These are phyloP conservation scores for Astatotilapia flaviijosephi DNA, from an alignment of 2,113 vertebrate species.

Conservation along the genomic window DNA sequence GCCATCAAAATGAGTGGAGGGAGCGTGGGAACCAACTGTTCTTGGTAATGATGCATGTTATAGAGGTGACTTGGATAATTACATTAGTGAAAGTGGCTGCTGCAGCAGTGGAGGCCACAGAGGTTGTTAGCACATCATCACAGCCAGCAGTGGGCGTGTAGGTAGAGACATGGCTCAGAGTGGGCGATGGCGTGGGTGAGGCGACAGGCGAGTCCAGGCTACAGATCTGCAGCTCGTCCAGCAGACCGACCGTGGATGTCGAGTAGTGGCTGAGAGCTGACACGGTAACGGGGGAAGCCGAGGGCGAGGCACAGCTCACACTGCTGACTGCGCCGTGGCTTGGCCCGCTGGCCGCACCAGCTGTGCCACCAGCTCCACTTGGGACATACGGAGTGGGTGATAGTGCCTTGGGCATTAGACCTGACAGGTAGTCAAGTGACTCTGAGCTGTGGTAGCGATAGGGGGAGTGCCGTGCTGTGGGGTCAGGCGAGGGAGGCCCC, in stretches of 20 bases:
- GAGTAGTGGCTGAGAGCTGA: conserved; percentile 82
- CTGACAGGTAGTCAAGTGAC: conserved; percentile 70
- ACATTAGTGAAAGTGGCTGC: conserved; percentile 78
- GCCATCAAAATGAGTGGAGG: conserved; percentile 19
- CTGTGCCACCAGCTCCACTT: conserved; percentile 20
- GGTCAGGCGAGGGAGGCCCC: conserved; percentile 45
- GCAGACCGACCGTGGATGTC: conserved; percentile 76
- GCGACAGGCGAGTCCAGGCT: conserved; percentile 73
- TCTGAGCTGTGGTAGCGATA: conserved; percentile 69
- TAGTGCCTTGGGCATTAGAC: conserved; percentile 64
- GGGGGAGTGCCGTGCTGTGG: conserved; percentile 45
- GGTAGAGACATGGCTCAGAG: conserved; percentile 80
- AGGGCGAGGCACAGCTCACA: conserved; percentile 37
- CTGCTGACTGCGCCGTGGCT: neutral
- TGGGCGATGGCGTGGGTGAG: conserved; percentile 84
- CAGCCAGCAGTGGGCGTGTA: conserved; percentile 75
- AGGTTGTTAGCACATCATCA: conserved; percentile 72
- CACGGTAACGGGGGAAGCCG: conserved; percentile 71
- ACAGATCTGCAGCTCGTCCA: conserved; percentile 82
- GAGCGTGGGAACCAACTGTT: neutral
- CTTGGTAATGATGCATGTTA: conserved; percentile 36
- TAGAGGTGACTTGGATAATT: conserved; percentile 76
- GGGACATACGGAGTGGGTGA: conserved; percentile 64
- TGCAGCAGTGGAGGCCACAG: conserved; percentile 55
- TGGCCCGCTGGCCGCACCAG: conserved; percentile 4